Percentiles rank a stretch among this genome's conserved stretches.
These are phyloP conservation scores for Rynchops niger DNA, from an alignment of 2,113 vertebrate species.

Conservation along the genomic window DNA sequence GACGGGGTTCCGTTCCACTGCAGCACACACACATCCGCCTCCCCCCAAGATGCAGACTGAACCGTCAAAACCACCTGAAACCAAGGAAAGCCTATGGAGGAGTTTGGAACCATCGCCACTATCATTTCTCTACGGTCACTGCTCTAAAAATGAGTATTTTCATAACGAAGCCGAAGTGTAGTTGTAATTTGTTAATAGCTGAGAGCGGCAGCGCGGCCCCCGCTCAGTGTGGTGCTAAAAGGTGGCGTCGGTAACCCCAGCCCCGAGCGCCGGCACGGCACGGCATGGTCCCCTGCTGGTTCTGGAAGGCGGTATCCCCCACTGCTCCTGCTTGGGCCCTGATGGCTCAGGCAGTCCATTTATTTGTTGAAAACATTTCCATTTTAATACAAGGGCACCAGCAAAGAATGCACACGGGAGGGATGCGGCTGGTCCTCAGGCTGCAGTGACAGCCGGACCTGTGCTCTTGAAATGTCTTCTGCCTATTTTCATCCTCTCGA, in stretches of 20 bases:
- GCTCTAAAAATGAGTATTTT: neutral
- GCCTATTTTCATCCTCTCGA: neutral
- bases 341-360: neutral
- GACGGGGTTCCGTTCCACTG: neutral
- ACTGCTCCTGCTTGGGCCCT: neutral
- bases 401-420: accelerated
- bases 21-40: neutral
- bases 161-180: neutral
- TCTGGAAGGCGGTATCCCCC: neutral
- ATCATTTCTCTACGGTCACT: neutral
- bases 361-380: neutral
- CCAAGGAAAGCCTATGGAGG: neutral
- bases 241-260: neutral
- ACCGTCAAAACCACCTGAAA: neutral
- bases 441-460: neutral
- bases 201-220: neutral
- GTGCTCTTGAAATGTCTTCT: neutral
- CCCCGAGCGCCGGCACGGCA: neutral
- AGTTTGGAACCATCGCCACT: neutral
- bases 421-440: neutral
- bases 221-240: neutral
- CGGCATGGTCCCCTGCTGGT: accelerated
- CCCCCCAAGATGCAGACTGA: neutral
- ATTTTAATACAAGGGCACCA: neutral
- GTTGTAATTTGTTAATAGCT: neutral